Evolutionary conservation across 2,888 invertebrate genomes (phyloP), one percentile per base, ranked within the genome.

Genomic region (Steinernema scapterisci): DNA sequence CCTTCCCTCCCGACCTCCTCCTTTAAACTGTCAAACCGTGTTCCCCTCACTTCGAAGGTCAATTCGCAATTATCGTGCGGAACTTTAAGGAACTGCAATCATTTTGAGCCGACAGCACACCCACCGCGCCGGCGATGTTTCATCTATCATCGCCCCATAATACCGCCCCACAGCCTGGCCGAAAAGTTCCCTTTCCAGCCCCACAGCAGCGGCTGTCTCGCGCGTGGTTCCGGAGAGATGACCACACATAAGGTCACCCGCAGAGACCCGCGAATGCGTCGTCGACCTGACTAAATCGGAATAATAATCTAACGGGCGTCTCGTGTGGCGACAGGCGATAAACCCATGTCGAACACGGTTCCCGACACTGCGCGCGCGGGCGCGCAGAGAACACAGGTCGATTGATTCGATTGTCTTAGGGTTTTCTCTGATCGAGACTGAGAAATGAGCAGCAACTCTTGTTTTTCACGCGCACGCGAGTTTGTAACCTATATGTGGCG

Each of bases 311-410:
- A 31, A 63, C 63, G 63, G 31, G 11, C 38, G 63, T 63, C 31
- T 27, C 63, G 63, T 31, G 13, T 31, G 31, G 7, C 38, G 63
- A 31, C 6, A 63, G 63, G 63, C 63, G 63, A 63, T 63, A 63
- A 63, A 63, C 63, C 63, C 63, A 38, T 63, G 63, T 63, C 63
- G 63, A 63, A 63, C 63, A 63, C 31, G 31, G 63, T 63, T 63
- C 63, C 63, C 63, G 63, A 6, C 54, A 25, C 48, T 27, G 63
- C 63, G 63, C 9, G n/a, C n/a, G n/a, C n/a, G n/a, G n/a, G n/a
- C n/a, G n/a, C n/a, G n/a, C n/a, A n/a, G n/a, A n/a, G n/a, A n/a
- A n/a, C 63, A 31, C 63, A 63, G 23, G 27, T 63, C 63, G 31
- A 63, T 63, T 63, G 63, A 63, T 63, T 63, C 63, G 31, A 54